Evolutionary conservation across 64 coral and sea anemone genomes (phyloP).

Genomic region (Orbicella faveolata): DNA sequence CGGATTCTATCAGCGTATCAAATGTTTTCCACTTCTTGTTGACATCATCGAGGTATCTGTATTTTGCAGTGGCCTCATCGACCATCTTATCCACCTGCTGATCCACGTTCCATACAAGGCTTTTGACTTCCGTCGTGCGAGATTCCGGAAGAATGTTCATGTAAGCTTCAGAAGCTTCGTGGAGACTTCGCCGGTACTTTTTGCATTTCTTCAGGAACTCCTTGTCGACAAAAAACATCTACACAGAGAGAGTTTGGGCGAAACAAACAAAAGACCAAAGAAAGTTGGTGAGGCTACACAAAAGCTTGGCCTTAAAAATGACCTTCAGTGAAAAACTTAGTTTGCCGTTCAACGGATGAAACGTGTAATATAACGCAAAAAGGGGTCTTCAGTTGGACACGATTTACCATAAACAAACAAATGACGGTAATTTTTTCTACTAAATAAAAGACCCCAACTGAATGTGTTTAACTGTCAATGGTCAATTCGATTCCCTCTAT

Average conservation of each 20-base stretch:
- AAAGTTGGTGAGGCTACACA: too few species aligned
- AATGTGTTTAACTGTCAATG: too few species aligned
- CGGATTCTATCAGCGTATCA: conserved; percentile 56
- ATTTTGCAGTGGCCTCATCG: conserved; percentile 22
- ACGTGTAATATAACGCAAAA: too few species aligned
- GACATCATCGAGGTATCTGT: conserved; percentile 72
- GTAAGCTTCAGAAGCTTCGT: conserved; percentile 24
- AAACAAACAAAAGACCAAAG: neutral
- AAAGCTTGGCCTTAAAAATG: too few species aligned
- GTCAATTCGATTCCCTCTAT: too few species aligned
- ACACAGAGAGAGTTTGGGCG: neutral
- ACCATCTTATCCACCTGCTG: conserved; percentile 56
- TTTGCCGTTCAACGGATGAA: too few species aligned
- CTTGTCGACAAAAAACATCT: conserved; percentile 83
- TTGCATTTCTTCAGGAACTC: conserved; percentile 70
- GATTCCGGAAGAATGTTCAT: conserved; percentile 36
- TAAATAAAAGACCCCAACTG: too few species aligned
- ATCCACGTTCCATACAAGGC: conserved; percentile 57
- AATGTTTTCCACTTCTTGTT: conserved; percentile 83
- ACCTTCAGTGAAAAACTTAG: too few species aligned
- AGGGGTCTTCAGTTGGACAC: too few species aligned
- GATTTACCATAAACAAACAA: too few species aligned
- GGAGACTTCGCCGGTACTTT: conserved; percentile 61
- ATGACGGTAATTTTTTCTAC: too few species aligned
- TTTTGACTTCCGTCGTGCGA: conserved; percentile 47